Base-by-base conservation (phyloP, 2,888 invertebrate genomes). In the Gymnosoma rotundatum region DNA sequence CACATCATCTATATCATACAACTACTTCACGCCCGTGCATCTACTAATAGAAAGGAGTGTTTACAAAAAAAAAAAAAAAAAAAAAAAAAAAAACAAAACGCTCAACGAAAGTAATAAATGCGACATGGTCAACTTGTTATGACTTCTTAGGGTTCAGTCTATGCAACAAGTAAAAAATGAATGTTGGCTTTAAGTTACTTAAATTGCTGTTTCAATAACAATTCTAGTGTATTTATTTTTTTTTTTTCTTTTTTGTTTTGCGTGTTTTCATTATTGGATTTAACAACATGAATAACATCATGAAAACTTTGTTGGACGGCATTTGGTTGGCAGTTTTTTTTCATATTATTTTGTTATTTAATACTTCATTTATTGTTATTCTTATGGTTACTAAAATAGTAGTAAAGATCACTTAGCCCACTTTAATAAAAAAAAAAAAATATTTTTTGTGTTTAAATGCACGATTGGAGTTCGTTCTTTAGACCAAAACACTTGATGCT, bases 161-260 rank as follows among this genome's bases (percentile, higher is more conserved):
- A 12, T 36, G 48, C 32, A 54, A 67, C 52, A 52, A 32, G 42
- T 36, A 21, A 48, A 73, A 61, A 66, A 75, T 61, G 72, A 79
- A 76, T 76, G 48, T 60, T 63, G 80, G 72, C 54, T 61, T 80
- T 72, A 50, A 76, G 75, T 83, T 83, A 76, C 83, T 86, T 81
- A 81, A 83, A 83, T 76, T 83, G 86, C 83, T 75, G 73, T 83
- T 86, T 82, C 80, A 83, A 86, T 83, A 85, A 58, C 21, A 54
- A 74, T 52, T 45, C 52, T 48, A n/a, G 45, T 73, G 21, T 12
- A 7, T 18, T 32, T 69, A 25, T 25, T 25, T 25, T 2, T 45
- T 52, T 32, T 69, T 64, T 38, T n/a, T n/a, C n/a, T 63, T 50
- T 38, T 21, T 1, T 20, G 50, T 12, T 50, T 18, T 52, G 18